Percentiles rank a stretch among this genome's conserved stretches.
Conservation (phyloP, 2,113 vertebrate genomes). For the Collichthys lucidus region DNA sequence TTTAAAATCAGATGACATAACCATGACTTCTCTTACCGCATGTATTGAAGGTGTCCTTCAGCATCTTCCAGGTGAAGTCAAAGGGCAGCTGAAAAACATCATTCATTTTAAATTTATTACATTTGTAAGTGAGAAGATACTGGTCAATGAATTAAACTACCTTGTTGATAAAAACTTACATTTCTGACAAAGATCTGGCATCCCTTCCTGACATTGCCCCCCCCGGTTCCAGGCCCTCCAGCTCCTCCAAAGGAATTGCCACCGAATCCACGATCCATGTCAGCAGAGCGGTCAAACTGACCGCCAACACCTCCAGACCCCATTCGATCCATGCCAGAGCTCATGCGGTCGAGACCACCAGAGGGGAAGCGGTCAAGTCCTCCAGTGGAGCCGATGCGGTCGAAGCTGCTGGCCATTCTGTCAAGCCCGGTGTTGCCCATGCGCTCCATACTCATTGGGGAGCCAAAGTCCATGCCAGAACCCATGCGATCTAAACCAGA, state of each 20-base stretch:
- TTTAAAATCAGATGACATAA: not conserved
- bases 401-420: constrained; percentile 77
- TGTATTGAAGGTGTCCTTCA: constrained; percentile 97
- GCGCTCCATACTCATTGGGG: constrained; percentile 83
- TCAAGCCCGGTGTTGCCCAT: constrained; percentile 83
- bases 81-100: constrained; percentile 90
- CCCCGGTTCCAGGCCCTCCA: constrained; percentile 87
- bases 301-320: constrained; percentile 88
- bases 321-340: constrained; percentile 93
- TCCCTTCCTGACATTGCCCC: constrained; percentile 90
- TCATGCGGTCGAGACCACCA: constrained; percentile 88
- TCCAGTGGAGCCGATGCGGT: constrained; percentile 81
- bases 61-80: constrained; percentile 99
- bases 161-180: constrained; percentile 81
- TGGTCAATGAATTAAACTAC: not conserved
- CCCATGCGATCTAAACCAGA: constrained; percentile 92
- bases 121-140: not conserved
- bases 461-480: constrained; percentile 78
- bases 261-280: constrained; percentile 94
- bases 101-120: not conserved
- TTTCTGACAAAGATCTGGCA: constrained; percentile 99
- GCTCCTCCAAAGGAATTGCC: constrained; percentile 89
- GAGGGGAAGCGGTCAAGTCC: constrained; percentile 83
- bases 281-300: constrained; percentile 91
- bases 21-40: constrained; percentile 87